Conservation (phyloP, 2,888 invertebrate genomes). For the Saturnia japonica region DNA sequence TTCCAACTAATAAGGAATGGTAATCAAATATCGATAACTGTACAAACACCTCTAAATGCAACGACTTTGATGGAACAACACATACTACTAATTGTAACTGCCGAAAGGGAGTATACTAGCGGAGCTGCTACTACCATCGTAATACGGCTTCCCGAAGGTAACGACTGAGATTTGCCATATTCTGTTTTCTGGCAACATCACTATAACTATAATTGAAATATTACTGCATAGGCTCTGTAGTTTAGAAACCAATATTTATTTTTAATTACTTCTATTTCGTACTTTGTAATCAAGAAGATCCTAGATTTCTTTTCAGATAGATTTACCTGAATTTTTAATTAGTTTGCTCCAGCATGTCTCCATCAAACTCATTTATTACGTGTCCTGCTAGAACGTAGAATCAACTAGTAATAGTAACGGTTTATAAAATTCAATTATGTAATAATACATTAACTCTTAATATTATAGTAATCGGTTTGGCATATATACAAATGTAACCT, state of each 20-base stretch:
- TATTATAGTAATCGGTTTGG: not conserved
- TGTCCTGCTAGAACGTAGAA: not conserved
- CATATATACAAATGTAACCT: not conserved
- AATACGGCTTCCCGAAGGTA: conserved; percentile 66
- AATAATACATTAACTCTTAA: not conserved
- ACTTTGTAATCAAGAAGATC: not conserved
- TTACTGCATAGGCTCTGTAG: not conserved
- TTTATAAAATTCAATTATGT: not conserved
- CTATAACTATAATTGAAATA: too few relatives aligned
- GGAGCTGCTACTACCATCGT: conserved; percentile 61
- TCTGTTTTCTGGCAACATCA: not conserved
- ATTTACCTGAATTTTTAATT: not conserved
- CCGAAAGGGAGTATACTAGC: conserved; percentile 59
- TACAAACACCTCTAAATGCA: conserved; percentile 41
- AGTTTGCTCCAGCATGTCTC: not conserved
- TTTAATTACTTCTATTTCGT: not conserved
- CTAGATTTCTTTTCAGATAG: not conserved
- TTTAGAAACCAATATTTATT: not conserved
- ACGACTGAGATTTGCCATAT: conserved; percentile 4
- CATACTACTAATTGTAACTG: conserved; percentile 55
- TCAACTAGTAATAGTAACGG: not conserved
- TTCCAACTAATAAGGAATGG: conserved; percentile 41
- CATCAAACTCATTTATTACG: not conserved
- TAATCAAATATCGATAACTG: conserved; percentile 47
- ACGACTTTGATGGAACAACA: conserved; percentile 43